Percentiles rank a stretch among this genome's conserved stretches.
These are phyloP conservation scores for Ictalurus furcatus DNA, from an alignment of 2,113 vertebrate species.

Conservation along the genomic window DNA sequence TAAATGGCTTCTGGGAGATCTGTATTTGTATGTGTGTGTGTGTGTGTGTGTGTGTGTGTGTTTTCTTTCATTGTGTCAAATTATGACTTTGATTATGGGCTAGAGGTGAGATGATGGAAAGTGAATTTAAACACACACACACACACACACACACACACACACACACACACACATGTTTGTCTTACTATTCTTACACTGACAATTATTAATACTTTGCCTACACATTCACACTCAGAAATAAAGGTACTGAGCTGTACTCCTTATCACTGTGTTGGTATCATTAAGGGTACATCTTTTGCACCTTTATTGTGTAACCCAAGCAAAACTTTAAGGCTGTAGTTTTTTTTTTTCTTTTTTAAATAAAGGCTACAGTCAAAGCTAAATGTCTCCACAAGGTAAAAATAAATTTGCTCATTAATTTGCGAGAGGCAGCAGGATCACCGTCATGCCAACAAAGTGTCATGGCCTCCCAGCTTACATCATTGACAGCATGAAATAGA, in stretches of 20 bases:
- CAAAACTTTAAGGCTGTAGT: not conserved
- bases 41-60: not conserved
- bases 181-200: not conserved
- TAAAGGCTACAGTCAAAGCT: not conserved
- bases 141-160: not conserved
- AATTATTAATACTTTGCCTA: not conserved
- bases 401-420: not conserved
- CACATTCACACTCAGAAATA: not conserved
- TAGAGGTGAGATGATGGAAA: constrained; percentile 8
- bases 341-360: no score
- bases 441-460: constrained; percentile 38
- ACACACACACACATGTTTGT: not conserved
- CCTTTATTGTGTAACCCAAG: not conserved
- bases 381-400: not conserved
- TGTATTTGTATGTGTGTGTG: not conserved
- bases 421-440: constrained; percentile 37
- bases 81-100: constrained; percentile 31
- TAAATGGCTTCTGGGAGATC: constrained; percentile 30
- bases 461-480: constrained; percentile 45
- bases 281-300: not conserved
- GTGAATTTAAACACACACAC: not conserved
- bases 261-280: not conserved
- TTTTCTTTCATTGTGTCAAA: constrained; percentile 30
- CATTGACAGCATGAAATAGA: constrained; percentile 55
- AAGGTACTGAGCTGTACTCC: not conserved